Percentiles rank a stretch among this genome's conserved stretches.
Evolutionary conservation across 2,113 vertebrate genomes (phyloP).

Genomic region (Plecotus auritus): DNA sequence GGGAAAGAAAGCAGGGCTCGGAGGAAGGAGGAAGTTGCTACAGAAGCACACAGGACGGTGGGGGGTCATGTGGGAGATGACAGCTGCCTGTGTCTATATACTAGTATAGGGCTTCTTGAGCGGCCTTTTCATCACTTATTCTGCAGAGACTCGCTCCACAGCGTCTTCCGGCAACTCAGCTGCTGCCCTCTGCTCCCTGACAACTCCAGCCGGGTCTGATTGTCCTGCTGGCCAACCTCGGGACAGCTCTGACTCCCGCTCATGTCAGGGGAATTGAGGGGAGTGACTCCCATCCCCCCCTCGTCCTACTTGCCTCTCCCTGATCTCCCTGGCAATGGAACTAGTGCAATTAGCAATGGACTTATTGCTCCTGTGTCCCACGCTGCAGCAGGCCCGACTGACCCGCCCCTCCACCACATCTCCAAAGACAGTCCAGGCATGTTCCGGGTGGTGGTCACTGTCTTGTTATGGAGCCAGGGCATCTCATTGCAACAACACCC

Average conservation of each 20-base stretch:
- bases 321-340: not conserved
- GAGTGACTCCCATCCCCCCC: too few species aligned
- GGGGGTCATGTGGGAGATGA: fast-evolving
- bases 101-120: not conserved
- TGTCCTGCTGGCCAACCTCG: not conserved
- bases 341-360: not conserved
- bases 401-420: not conserved
- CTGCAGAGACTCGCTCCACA: not conserved
- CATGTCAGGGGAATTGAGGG: not conserved
- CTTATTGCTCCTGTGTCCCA: not conserved
- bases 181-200: not conserved
- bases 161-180: not conserved
- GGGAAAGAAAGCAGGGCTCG: not conserved
- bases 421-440: not conserved
- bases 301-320: not conserved
- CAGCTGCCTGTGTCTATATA: not conserved
- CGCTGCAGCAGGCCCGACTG: not conserved
- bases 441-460: not conserved
- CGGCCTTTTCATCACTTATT: not conserved
- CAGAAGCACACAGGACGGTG: not conserved
- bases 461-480: not conserved
- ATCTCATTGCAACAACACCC: too few species aligned
- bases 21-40: not conserved
- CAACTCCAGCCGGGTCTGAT: not conserved
- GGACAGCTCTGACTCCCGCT: not conserved